Base-by-base conservation (phyloP, 1,140 invertebrate genomes). In the Bombus cullumanus region DNA sequence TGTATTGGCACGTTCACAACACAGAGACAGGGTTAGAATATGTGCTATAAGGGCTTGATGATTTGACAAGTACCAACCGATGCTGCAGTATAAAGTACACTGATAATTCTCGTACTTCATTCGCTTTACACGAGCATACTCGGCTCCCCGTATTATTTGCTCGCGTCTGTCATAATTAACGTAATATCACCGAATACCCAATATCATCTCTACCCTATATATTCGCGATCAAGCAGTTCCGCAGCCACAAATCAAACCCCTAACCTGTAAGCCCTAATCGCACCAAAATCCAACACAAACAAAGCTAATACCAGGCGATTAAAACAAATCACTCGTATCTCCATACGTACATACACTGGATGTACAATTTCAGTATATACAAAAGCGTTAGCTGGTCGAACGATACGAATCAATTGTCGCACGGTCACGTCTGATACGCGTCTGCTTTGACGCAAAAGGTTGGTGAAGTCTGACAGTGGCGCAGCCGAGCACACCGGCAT, bases 391-490 rank as follows among this genome's bases (percentile, higher is more conserved):
- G 37, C 39, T 73, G 39, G 10, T 22, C 15, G 71, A 43, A 31
- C 2, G 12, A 57, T 47, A n/a, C 25, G 15, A 34, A 43, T 39
- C 12, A 31, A 39, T 62, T 31, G 9, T n/a, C 31, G 64, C 4
- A 13, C 10, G 12, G 15, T 31, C 34, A 22, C 53, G 12, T 39
- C 25, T n/a, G 31, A 64, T 66, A 2, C 57, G 59, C 4, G 43
- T 74, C 68, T 31, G 43, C 76, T 68, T 68, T 68, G 57, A 85
- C 34, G 57, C 43, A 34, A 57, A 74, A 66, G 78, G 59, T 81
- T 74, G 31, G 1, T 85, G 77, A 81, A 68, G 28, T 74, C 78
- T 85, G 83, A 85, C 71, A 41, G 57, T 53, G 25, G 69, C 28
- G 9, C 34, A 37, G 25, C 57, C 25, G 22, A 9, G 53, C 34